These are phyloP conservation scores for Rhodeus uyekii DNA, from an alignment of 2,797 vertebrate genomes.

Conservation along the genomic window DNA sequence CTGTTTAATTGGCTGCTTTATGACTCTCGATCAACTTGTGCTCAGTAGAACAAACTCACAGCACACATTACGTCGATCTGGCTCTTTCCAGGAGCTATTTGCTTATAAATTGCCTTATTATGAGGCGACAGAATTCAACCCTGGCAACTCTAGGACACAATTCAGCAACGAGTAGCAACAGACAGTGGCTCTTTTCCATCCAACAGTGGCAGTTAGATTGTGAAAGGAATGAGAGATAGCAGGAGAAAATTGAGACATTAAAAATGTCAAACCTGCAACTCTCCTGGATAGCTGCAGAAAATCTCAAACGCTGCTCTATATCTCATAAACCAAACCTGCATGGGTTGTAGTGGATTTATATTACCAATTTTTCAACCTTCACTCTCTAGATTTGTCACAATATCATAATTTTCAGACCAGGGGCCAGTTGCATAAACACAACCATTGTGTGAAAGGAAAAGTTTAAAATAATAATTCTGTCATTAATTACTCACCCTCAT, in stretches of 20 bases:
- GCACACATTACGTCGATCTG: slow-evolving; percentile 31
- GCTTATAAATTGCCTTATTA: slow-evolving; percentile 54
- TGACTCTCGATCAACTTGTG: slow-evolving; percentile 1
- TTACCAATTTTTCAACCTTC: neutral
- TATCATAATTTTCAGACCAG: neutral
- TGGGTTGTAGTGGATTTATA: neutral
- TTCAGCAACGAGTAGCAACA: slow-evolving; percentile 15
- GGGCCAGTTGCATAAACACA: neutral
- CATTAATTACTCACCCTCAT: neutral
- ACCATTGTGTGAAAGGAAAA: neutral
- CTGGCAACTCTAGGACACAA: neutral
- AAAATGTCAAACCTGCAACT: slow-evolving; percentile 51
- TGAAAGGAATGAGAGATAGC: slow-evolving; percentile 14
- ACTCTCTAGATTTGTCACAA: neutral
- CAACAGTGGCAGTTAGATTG: neutral
- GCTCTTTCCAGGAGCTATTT: slow-evolving; percentile 25
- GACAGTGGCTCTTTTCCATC: slow-evolving; percentile 1
- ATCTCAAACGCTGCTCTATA: neutral
- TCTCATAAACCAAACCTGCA: neutral
- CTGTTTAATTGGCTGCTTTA: slow-evolving; percentile 38
- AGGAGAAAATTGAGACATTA: slow-evolving; percentile 15
- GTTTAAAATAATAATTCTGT: neutral
- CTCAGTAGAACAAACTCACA: slow-evolving; percentile 37
- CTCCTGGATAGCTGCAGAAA: slow-evolving; percentile 17
- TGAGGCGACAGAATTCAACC: slow-evolving; percentile 4